These are phyloP conservation scores for Venustoraphidia nigricollis DNA, from an alignment of 2,888 invertebrate species.

Conservation along the genomic window DNA sequence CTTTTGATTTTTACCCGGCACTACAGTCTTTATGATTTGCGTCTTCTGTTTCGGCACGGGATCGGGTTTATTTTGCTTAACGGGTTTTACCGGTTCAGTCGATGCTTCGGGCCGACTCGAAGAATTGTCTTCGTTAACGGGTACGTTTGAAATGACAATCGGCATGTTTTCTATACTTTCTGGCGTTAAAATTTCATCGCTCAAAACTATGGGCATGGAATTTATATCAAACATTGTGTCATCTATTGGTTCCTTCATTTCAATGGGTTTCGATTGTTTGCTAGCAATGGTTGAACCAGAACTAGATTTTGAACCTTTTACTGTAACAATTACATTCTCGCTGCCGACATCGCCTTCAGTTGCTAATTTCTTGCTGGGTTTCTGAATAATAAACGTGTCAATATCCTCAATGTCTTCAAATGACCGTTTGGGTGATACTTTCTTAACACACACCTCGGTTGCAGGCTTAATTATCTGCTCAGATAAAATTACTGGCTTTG, in stretches of 20 bases:
- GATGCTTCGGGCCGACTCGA: constrained; percentile 11
- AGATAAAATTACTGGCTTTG: constrained; percentile 23
- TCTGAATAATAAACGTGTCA: constrained; percentile 25
- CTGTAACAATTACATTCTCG: constrained; percentile 5
- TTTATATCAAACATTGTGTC: constrained; percentile 50
- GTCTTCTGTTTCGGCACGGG: constrained; percentile 4
- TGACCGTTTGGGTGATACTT: constrained; percentile 18
- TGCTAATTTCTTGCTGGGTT: constrained; percentile 15
- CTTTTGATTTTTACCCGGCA: constrained; percentile 10
- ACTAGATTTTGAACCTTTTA: constrained; percentile 3
- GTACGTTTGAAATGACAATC: constrained; percentile 30
- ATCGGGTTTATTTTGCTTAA: constrained; percentile 14
- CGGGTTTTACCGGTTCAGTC: constrained; percentile 14
- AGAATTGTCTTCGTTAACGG: constrained; percentile 16
- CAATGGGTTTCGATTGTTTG: constrained; percentile 22
- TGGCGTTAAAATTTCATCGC: constrained; percentile 51
- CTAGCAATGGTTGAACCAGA: background rate
- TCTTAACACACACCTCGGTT: constrained; percentile 18
- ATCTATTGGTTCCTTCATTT: constrained; percentile 29
- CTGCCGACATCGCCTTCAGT: constrained; percentile 4
- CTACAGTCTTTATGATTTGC: constrained; percentile 1
- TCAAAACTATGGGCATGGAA: constrained; percentile 60
- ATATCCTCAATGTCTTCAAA: constrained; percentile 25
- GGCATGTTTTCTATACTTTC: constrained; percentile 56
- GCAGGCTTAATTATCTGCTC: constrained; percentile 25